phyloP scores from a whole-genome alignment of 1,140 invertebrate genomes.

The Drosophila miranda region DNA sequence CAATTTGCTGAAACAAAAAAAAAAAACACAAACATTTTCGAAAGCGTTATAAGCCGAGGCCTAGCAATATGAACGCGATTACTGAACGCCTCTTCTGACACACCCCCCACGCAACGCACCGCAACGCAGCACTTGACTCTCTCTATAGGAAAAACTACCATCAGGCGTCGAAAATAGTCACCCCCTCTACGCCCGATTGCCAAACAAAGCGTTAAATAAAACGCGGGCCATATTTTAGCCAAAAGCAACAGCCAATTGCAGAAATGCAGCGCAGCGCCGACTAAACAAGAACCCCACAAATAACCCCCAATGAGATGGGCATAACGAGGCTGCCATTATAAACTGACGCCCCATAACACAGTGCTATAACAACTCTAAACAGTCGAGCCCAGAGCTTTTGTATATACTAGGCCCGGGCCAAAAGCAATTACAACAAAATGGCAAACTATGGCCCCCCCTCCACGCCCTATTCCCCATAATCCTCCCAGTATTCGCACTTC shows the following conservation, averaged over 20 bases:
- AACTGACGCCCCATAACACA: constrained; percentile 9
- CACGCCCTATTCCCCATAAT: not conserved
- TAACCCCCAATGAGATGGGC: constrained; percentile 20
- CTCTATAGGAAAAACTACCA: no score
- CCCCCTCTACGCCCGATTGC: not conserved
- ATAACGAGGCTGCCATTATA: constrained; percentile 33
- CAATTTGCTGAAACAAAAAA: no score
- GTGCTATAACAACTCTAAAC: constrained; percentile 19
- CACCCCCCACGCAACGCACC: no score
- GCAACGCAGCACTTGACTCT: no score
- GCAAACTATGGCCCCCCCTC: constrained; percentile 44
- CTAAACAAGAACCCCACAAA: not conserved
- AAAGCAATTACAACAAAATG: constrained; percentile 67
- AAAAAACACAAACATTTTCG: no score
- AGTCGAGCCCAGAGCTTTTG: not conserved
- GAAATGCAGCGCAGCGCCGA: constrained; percentile 29
- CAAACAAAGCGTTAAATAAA: constrained; percentile 60
- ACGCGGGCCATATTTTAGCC: constrained; percentile 56
- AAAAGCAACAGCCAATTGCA: constrained; percentile 59
- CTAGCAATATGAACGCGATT: no score
- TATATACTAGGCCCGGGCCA: constrained; percentile 24
- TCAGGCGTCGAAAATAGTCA: no score
- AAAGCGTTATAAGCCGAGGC: no score
- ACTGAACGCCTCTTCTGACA: no score
- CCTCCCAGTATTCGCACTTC: constrained; percentile 3